A percentile compares a stretch with the other conserved stretches of the same genome.
Conservation (phyloP, 2,113 vertebrate species). For the Aspiorhynchus laticeps region DNA sequence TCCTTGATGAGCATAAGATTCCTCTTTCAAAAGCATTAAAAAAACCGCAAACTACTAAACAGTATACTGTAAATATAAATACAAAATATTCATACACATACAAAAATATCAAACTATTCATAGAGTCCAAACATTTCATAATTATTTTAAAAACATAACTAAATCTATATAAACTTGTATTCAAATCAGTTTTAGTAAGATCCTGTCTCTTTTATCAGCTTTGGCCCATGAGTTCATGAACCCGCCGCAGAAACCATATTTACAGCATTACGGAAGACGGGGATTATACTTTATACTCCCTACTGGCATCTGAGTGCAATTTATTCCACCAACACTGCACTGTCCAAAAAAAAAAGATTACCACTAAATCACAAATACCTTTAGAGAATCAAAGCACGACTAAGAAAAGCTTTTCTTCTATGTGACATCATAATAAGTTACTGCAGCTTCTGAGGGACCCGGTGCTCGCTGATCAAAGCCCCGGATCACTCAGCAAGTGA, state of each 20-base stretch:
- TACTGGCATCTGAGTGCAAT: conserved; percentile 25
- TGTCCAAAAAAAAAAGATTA: conserved; percentile 20
- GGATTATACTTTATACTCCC: conserved; percentile 34
- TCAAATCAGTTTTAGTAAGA: not conserved
- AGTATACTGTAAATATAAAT: too few species aligned
- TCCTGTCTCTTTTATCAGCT: conserved; percentile 1
- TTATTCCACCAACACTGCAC: conserved; percentile 14
- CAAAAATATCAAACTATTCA: too few species aligned
- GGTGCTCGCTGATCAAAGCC: conserved; percentile 52
- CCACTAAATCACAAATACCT: conserved; percentile 49
- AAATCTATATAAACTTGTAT: not conserved
- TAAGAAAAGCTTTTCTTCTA: conserved; percentile 27
- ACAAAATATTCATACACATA: too few species aligned
- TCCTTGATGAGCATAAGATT: not conserved
- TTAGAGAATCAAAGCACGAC: conserved; percentile 32
- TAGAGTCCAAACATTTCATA: too few species aligned
- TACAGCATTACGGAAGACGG: conserved; percentile 34
- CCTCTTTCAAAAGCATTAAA: not conserved
- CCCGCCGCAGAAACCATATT: conserved; percentile 22
- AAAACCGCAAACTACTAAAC: too few species aligned
- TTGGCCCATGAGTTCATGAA: not conserved
- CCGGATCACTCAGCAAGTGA: conserved; percentile 34
- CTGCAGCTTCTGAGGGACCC: conserved; percentile 29
- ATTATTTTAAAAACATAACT: too few species aligned
- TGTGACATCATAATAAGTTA: conserved; percentile 51